Percentiles rank a stretch among this genome's conserved stretches.
These are phyloP conservation scores for Crotalus horridus DNA, from an alignment of 2,113 vertebrate species.

Conservation along the genomic window DNA sequence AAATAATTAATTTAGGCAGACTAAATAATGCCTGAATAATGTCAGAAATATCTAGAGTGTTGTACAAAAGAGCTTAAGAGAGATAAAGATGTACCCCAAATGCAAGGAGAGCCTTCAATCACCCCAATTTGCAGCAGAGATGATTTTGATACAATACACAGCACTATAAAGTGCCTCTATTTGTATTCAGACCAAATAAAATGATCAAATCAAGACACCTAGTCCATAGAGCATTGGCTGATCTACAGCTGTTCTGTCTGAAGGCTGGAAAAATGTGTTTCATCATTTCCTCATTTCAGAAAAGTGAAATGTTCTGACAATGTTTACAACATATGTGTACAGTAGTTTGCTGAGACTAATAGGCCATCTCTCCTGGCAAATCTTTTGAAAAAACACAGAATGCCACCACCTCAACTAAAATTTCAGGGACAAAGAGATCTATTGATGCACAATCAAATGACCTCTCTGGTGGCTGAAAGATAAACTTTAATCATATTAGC, in stretches of 20 bases:
- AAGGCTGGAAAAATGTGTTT: not conserved
- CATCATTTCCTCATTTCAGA: slow-evolving; percentile 1
- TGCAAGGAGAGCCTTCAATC: not conserved
- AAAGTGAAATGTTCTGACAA: not conserved
- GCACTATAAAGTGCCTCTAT: not conserved
- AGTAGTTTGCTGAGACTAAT: slow-evolving; percentile 11
- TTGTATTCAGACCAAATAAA: slow-evolving; percentile 11
- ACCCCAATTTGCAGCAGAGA: not conserved
- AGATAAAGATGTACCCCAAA: not conserved
- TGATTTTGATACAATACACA: not conserved
- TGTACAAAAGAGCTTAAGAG: not conserved
- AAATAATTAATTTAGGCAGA: slow-evolving; percentile 43
- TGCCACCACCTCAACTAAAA: slow-evolving; percentile 8
- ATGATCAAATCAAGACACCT: not conserved
- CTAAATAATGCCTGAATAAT: slow-evolving; percentile 10
- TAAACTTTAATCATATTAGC: not conserved
- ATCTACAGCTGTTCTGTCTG: not conserved
- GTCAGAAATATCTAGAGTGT: not conserved
- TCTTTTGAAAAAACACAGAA: not conserved
- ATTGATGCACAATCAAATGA: not conserved
- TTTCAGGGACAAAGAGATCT: not conserved
- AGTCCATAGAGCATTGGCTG: not conserved
- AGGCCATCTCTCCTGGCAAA: not conserved
- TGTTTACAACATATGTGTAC: not conserved
- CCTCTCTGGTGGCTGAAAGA: not conserved